Evolutionary conservation across 2,113 vertebrate species (phyloP), one percentile per base, ranked within the genome.

Genomic region (Ibidorhyncha struthersii): DNA sequence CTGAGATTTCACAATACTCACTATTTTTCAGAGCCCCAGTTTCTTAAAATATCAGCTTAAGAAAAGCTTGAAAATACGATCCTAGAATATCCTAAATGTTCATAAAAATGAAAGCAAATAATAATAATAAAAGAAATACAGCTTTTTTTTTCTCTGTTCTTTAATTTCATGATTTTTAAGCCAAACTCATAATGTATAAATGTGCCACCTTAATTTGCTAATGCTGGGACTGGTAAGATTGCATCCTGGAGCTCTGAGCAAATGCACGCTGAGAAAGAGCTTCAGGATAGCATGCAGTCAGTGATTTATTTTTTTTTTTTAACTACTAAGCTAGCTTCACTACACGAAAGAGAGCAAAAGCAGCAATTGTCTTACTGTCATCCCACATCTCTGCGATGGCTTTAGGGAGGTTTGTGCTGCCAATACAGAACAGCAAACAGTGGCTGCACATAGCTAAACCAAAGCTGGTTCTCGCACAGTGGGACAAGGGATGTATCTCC

Each of bases 221-320:
- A 72, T 67, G 69, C 55, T 91, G 29, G 32, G 34, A 80, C 47
- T 36, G n/a, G 49, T 78, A 47, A 77, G 29, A 83, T 81, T 69
- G n/a, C 36, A 81, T 95, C 50, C 82, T 61, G 56, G 88, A 91
- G 88, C 89, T 95, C 63, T 66, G 36, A 94, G 88, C 69, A 94
- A 90, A 74, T 14, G 30, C 38, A 86, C 1, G 8, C 95, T 74
- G 95, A 90, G 76, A 84, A 89, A 74, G 41, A 82, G 72, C 86
- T 96, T 78, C 91, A 91, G 89, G 72, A 95, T 89, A 74, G 63
- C 2, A 0, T 29, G 23, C 36, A 86, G 62, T 36, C 43, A 15
- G 53, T n/a, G 59, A 61, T 53, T 59, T 21, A 19, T 34, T 23
- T 53, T 74, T 58, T 70, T 82, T 49, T 23, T 29, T 25, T 23